Evolutionary conservation across 1,140 invertebrate species (phyloP).

Genomic region (Apis cerana): DNA sequence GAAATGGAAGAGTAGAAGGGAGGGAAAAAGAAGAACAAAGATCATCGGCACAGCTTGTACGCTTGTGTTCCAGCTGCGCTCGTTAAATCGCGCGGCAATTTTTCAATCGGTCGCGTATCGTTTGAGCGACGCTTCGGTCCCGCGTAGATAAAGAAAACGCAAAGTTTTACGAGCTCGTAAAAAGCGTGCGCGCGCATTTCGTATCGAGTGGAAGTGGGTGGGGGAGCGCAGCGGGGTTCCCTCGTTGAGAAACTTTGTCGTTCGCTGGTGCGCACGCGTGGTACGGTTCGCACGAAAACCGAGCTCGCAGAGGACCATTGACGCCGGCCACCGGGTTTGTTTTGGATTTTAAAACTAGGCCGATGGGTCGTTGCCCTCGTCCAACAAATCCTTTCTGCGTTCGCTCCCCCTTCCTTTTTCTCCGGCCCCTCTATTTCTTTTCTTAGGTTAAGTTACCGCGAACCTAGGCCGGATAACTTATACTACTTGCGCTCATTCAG

Average conservation of each 20-base stretch:
- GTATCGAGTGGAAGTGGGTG: background rate
- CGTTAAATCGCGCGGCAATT: slow-evolving; percentile 59
- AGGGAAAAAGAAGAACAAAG: background rate
- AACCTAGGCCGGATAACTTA: slow-evolving; percentile 53
- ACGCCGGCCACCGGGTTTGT: slow-evolving; percentile 65
- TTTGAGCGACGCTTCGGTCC: slow-evolving; percentile 46
- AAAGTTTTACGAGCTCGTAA: slow-evolving; percentile 71
- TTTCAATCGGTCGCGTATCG: slow-evolving; percentile 59
- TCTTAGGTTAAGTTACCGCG: slow-evolving; percentile 44
- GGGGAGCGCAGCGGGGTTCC: background rate
- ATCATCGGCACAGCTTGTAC: slow-evolving; percentile 20
- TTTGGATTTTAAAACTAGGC: slow-evolving; percentile 78
- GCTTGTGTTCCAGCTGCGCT: slow-evolving; percentile 34
- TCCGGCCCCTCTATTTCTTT: slow-evolving; percentile 3
- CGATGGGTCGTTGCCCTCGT: slow-evolving; percentile 69
- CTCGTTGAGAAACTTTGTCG: background rate
- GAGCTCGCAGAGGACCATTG: slow-evolving; percentile 22
- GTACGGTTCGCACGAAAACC: background rate
- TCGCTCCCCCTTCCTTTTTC: slow-evolving; percentile 1
- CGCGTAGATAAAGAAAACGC: slow-evolving; percentile 70
- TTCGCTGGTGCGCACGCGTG: background rate
- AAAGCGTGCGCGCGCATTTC: slow-evolving; percentile 42
- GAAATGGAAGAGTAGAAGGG: background rate
- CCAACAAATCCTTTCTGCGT: slow-evolving; percentile 6
- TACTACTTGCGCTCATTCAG: slow-evolving; percentile 33